A percentile compares a stretch with the other conserved stretches of the same genome.
Conservation (phyloP, 2,888 invertebrate species). For the Stegophylla sp. region DNA sequence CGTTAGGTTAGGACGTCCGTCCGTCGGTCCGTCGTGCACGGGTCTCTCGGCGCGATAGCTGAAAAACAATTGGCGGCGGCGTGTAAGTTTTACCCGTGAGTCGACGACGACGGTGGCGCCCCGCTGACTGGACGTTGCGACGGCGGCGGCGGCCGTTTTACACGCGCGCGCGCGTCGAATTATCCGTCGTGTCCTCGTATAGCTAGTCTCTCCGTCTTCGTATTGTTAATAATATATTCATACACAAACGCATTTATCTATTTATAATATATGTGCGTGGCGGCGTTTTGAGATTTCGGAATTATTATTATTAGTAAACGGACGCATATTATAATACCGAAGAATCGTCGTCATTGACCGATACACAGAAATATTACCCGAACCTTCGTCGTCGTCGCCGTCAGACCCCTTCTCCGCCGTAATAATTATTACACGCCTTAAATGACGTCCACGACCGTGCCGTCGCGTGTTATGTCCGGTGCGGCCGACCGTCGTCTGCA, state of each 20-base stretch:
- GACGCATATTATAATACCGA: too few relatives aligned
- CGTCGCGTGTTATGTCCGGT: too few relatives aligned
- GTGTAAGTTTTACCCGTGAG: conserved; percentile 32
- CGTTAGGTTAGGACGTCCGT: too few relatives aligned
- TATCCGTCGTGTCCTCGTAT: conserved; percentile 1
- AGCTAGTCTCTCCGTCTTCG: too few relatives aligned
- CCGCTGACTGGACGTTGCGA: conserved; percentile 44
- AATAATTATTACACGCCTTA: too few relatives aligned
- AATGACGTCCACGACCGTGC: too few relatives aligned
- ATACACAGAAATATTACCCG: neutral
- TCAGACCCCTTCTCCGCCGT: too few relatives aligned
- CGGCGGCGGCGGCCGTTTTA: neutral
- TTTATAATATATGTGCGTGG: neutral
- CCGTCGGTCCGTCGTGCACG: conserved; percentile 37
- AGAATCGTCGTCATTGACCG: neutral
- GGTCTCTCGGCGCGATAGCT: neutral
- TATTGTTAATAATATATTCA: neutral
- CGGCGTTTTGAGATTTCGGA: neutral
- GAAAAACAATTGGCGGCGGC: conserved; percentile 53
- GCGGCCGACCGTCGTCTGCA: too few relatives aligned
- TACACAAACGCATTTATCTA: neutral
- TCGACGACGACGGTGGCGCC: conserved; percentile 24
- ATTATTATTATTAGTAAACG: neutral
- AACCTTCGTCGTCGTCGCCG: too few relatives aligned
- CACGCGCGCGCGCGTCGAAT: conserved; percentile 12